A percentile compares a stretch with the other conserved stretches of the same genome.
phyloP scores from a whole-genome alignment of 1,140 invertebrate genomes.

The Saxidomus purpurata region DNA sequence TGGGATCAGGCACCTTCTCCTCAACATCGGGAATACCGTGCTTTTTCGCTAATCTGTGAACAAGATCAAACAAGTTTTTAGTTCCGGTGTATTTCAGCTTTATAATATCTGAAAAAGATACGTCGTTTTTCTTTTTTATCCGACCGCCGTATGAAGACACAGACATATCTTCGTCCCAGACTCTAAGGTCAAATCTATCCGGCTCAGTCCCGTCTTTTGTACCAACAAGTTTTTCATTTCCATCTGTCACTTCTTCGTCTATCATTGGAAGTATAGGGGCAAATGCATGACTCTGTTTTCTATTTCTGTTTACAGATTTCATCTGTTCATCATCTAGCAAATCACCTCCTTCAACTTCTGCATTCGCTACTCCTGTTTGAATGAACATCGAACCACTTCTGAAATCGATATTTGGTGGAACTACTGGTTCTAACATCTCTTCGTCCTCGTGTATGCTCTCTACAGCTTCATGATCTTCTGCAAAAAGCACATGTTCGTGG shows the following conservation, averaged over 20 bases:
- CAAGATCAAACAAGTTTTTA: conserved; percentile 61
- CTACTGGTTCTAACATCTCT: neutral
- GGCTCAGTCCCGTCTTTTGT: neutral
- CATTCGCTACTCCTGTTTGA: conserved; percentile 20
- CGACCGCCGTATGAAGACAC: conserved; percentile 54
- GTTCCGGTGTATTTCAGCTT: conserved; percentile 59
- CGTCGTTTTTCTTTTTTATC: conserved; percentile 51
- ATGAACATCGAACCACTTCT: conserved; percentile 38
- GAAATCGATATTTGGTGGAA: conserved; percentile 17
- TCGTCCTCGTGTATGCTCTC: neutral
- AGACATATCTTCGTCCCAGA: conserved; percentile 48
- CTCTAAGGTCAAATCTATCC: conserved; percentile 47
- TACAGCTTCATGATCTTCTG: neutral
- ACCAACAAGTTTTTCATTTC: neutral
- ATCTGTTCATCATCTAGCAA: neutral
- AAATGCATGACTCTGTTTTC: conserved; percentile 46
- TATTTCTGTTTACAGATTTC: neutral
- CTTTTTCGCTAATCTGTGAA: conserved; percentile 59
- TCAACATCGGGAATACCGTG: conserved; percentile 58
- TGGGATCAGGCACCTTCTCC: conserved; percentile 57
- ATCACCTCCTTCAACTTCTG: neutral
- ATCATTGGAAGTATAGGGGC: conserved; percentile 58
- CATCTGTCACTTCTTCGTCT: conserved; percentile 39
- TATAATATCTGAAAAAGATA: conserved; percentile 65
- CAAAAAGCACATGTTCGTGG: neutral